phyloP scores from a whole-genome alignment of 92 coral and sea anemone species.

The Paragorgia papillata region DNA sequence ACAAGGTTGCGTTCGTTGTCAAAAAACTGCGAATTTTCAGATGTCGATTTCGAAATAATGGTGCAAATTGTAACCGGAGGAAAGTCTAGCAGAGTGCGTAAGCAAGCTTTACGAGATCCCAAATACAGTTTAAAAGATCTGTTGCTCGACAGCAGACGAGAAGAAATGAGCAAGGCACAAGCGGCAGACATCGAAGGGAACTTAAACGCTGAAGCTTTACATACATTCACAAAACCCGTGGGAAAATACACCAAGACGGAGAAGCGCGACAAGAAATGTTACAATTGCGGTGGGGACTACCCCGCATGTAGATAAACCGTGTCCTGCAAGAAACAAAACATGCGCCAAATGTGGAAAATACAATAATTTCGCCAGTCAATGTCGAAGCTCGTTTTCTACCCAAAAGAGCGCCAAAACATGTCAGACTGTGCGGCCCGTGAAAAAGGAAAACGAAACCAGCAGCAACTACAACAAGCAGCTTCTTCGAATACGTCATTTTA shows the following conservation, averaged over 20 bases:
- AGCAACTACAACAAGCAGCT: too few relatives aligned
- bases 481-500: too few relatives aligned
- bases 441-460: too few relatives aligned
- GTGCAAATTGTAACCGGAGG: constrained; percentile 46
- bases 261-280: constrained; percentile 21
- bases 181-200: constrained; percentile 54
- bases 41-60: constrained; percentile 45
- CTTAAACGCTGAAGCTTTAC: constrained; percentile 2
- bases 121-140: constrained; percentile 15
- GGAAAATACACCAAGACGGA: background rate
- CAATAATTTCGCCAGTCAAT: too few relatives aligned
- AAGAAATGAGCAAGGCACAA: constrained; percentile 54
- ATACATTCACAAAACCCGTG: background rate
- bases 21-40: constrained; percentile 31
- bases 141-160: constrained; percentile 44
- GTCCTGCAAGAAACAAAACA: too few relatives aligned
- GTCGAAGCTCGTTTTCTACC: too few relatives aligned
- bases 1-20: constrained; percentile 28
- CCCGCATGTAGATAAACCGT: constrained; percentile 16
- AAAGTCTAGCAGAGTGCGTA: constrained; percentile 44
- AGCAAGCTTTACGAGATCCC: constrained; percentile 52
- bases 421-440: too few relatives aligned
- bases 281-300: constrained; percentile 55
- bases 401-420: too few relatives aligned
- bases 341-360: too few relatives aligned